These are phyloP conservation scores for Eublepharis macularius DNA, from an alignment of 2,113 vertebrate genomes.

Conservation along the genomic window DNA sequence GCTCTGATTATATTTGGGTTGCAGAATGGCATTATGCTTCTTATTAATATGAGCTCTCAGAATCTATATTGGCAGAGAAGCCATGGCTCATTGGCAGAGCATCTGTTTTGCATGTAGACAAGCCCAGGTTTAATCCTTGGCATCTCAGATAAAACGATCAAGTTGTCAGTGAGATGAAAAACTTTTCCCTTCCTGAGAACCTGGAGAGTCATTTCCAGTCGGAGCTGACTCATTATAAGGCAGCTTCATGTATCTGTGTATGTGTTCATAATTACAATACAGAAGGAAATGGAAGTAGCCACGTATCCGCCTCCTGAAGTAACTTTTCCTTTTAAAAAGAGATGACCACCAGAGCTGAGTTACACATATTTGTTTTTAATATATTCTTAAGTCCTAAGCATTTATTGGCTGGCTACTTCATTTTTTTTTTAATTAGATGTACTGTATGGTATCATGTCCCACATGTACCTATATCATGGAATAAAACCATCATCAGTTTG, in stretches of 20 bases:
- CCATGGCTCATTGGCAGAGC: too few species aligned
- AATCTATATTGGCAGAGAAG: neutral
- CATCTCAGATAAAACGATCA: too few species aligned
- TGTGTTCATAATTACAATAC: neutral
- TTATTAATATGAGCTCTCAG: neutral
- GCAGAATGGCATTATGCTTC: neutral
- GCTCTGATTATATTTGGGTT: neutral
- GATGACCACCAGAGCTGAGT: neutral
- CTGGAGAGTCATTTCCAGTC: too few species aligned
- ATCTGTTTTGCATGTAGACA: too few species aligned
- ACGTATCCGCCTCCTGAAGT: neutral
- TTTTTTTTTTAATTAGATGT: neutral
- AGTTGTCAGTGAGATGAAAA: too few species aligned
- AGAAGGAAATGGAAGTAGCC: neutral
- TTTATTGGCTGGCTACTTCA: neutral
- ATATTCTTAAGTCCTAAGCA: neutral
- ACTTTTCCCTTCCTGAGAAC: too few species aligned
- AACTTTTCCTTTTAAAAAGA: neutral
- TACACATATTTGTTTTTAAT: neutral
- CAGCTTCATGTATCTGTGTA: too few species aligned
- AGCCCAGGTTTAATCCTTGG: too few species aligned
- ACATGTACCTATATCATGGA: neutral
- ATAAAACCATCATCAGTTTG: neutral
- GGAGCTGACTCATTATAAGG: too few species aligned
- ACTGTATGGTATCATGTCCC: neutral